Evolutionary conservation across 2,113 vertebrate species (phyloP).

Genomic region (Alexandromys fortis): DNA sequence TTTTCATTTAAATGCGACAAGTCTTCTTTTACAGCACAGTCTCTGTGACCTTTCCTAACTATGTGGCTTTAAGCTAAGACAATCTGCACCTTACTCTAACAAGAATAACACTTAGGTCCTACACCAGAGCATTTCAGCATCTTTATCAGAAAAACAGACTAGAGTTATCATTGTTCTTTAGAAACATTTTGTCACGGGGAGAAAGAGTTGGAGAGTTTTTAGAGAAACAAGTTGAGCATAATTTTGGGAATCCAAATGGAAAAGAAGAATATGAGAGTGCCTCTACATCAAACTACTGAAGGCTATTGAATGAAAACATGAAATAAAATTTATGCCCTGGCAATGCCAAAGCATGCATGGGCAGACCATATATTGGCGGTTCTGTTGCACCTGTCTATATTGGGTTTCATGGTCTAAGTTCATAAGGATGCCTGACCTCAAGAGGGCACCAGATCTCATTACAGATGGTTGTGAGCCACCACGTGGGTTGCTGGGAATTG

Average conservation of each 20-base stretch:
- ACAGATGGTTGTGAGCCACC: too few relatives aligned
- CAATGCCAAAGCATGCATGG: too few relatives aligned
- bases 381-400: too few relatives aligned
- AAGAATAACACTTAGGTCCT: not conserved
- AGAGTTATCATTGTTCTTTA: conserved; percentile 6
- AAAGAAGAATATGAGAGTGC: not conserved
- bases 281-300: not conserved
- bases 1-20: not conserved
- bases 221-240: not conserved
- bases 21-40: not conserved
- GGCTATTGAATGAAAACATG: not conserved
- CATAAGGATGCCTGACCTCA: too few relatives aligned
- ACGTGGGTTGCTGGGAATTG: too few relatives aligned
- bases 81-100: not conserved
- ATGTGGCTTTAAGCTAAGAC: not conserved
- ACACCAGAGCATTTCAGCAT: not conserved
- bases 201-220: conserved; percentile 5
- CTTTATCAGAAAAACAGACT: not conserved
- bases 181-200: not conserved
- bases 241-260: not conserved
- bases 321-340: too few relatives aligned
- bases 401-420: too few relatives aligned
- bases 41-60: not conserved
- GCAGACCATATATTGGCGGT: too few relatives aligned
- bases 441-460: too few relatives aligned